These are phyloP conservation scores for Hyposmocoma kahamanoa DNA, from an alignment of 1,140 invertebrate genomes.

Conservation along the genomic window DNA sequence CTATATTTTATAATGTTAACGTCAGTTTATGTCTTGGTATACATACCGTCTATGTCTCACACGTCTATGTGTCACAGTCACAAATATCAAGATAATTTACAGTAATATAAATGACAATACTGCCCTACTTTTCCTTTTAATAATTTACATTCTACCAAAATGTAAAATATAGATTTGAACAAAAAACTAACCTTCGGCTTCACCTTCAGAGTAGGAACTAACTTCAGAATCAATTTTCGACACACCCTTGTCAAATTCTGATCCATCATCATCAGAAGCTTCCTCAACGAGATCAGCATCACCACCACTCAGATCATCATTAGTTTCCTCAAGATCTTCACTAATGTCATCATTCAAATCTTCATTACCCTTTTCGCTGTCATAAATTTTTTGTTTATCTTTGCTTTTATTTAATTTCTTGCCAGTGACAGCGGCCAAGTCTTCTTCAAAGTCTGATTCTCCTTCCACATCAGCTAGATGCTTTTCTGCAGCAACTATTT, in stretches of 20 bases:
- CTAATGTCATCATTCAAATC: slow-evolving; percentile 12
- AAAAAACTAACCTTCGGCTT: slow-evolving; percentile 15
- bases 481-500: slow-evolving; percentile 77
- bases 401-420: slow-evolving; percentile 46
- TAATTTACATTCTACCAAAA: too few relatives aligned
- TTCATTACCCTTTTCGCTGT: slow-evolving; percentile 15
- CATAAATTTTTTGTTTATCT: slow-evolving; percentile 25
- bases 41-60: too few relatives aligned
- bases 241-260: not conserved
- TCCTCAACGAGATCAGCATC: slow-evolving; percentile 34
- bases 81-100: too few relatives aligned
- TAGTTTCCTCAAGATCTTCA: not conserved
- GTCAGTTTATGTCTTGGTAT: too few relatives aligned
- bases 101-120: too few relatives aligned
- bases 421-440: slow-evolving; percentile 72
- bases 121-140: too few relatives aligned
- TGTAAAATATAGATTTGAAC: too few relatives aligned
- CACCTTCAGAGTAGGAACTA: slow-evolving; percentile 12
- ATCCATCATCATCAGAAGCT: slow-evolving; percentile 12
- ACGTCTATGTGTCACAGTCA: too few relatives aligned
- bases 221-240: not conserved
- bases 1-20: too few relatives aligned
- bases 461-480: slow-evolving; percentile 75
- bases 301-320: slow-evolving; percentile 21
- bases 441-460: slow-evolving; percentile 80